phyloP scores from a whole-genome alignment of 1,140 invertebrate species.

The Daktulosphaira vitifoliae region DNA sequence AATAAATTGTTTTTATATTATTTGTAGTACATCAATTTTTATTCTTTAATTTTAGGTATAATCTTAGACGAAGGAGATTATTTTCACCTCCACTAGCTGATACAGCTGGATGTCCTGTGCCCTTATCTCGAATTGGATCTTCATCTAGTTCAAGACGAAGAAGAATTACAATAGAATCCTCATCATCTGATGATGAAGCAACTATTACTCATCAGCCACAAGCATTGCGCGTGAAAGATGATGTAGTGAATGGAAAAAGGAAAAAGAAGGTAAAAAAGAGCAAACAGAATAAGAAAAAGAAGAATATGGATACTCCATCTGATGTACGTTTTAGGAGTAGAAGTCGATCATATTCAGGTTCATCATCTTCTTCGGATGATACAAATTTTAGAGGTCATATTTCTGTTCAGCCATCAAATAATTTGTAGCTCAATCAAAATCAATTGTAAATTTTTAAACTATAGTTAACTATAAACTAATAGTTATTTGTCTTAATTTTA shows the following conservation, averaged over 20 bases:
- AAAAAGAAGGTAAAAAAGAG: conserved; percentile 1
- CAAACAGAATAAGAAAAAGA: background rate
- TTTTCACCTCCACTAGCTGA: background rate
- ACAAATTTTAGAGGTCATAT: too few relatives aligned
- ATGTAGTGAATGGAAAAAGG: background rate
- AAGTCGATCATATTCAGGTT: conserved; percentile 5
- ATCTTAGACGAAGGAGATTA: conserved; percentile 4
- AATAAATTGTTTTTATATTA: too few relatives aligned
- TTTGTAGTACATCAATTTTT: background rate
- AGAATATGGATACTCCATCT: background rate
- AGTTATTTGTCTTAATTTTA: too few relatives aligned
- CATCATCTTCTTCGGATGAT: background rate
- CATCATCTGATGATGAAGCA: conserved; percentile 15
- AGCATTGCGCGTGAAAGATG: background rate
- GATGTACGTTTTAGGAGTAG: background rate
- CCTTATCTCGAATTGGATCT: background rate
- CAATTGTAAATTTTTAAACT: too few relatives aligned
- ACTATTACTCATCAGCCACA: background rate
- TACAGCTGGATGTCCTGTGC: background rate
- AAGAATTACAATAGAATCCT: background rate
- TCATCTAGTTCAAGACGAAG: background rate
- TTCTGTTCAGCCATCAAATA: too few relatives aligned
- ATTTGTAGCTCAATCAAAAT: too few relatives aligned
- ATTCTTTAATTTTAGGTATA: background rate
- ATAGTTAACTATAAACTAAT: too few relatives aligned